Percentiles rank a stretch among this genome's conserved stretches.
phyloP scores from a whole-genome alignment of 2,888 invertebrate species.

The Agonopterix heracliana region DNA sequence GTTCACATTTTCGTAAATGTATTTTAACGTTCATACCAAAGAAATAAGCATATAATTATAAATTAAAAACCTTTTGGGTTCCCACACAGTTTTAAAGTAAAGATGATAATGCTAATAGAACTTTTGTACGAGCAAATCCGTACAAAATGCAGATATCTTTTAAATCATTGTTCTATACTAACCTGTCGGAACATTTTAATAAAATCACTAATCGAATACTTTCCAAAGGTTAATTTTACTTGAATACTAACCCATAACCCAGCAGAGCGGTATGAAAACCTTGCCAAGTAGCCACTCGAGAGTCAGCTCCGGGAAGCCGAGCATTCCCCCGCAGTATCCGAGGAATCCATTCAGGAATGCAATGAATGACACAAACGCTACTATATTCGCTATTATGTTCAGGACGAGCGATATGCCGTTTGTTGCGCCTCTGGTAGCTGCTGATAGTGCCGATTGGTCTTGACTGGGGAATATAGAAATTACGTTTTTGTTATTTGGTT shows the following conservation, averaged over 20 bases:
- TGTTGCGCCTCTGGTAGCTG: constrained; percentile 92
- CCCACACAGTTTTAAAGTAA: too few species aligned
- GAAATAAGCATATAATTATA: too few species aligned
- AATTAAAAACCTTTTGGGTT: too few species aligned
- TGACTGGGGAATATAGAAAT: constrained; percentile 75
- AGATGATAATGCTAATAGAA: too few species aligned
- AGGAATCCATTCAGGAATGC: constrained; percentile 89
- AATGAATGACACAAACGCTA: constrained; percentile 93
- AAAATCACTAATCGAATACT: too few species aligned
- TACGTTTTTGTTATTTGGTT: not conserved
- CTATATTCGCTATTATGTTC: constrained; percentile 92
- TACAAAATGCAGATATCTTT: too few species aligned
- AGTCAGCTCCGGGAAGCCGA: constrained; percentile 79
- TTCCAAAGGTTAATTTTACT: too few species aligned
- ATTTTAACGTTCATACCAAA: too few species aligned
- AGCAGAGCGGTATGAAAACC: constrained; percentile 92
- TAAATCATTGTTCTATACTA: too few species aligned
- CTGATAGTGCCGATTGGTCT: constrained; percentile 91
- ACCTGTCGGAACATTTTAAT: too few species aligned
- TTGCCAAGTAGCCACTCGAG: constrained; percentile 89
- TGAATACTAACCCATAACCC: constrained; percentile 84
- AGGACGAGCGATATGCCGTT: constrained; percentile 87
- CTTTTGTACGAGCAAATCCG: too few species aligned
- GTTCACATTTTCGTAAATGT: too few species aligned
- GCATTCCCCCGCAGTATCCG: constrained; percentile 86